These are phyloP conservation scores for Meliscaeva auricollis DNA, from an alignment of 2,888 invertebrate species.

Conservation along the genomic window DNA sequence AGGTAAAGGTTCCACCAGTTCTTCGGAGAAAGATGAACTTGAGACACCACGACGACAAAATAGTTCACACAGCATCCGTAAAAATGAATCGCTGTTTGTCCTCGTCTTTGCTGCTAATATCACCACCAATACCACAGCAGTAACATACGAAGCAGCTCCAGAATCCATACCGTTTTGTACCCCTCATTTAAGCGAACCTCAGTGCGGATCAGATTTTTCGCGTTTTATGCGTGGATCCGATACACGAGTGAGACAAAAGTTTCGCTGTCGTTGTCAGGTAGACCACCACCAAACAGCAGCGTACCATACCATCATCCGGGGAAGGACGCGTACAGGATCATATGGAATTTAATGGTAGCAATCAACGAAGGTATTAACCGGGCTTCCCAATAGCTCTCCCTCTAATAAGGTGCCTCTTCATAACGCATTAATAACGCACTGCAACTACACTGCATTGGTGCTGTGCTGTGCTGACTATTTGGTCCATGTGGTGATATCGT, in stretches of 20 bases:
- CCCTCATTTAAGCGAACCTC: slow-evolving; percentile 52
- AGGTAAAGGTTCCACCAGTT: slow-evolving; percentile 52
- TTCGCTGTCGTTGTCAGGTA: slow-evolving; percentile 46
- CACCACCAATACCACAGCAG: slow-evolving; percentile 1
- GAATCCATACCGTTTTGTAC: slow-evolving; percentile 31
- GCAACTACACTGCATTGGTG: no score
- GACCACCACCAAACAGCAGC: slow-evolving; percentile 40
- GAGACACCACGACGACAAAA: slow-evolving; percentile 73
- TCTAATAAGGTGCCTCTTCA: slow-evolving; percentile 76
- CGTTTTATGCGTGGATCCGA: slow-evolving; percentile 74
- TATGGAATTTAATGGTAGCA: slow-evolving; percentile 73
- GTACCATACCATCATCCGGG: slow-evolving; percentile 4
- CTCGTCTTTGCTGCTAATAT: background rate
- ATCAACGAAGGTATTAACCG: slow-evolving; percentile 70
- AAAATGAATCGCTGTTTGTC: slow-evolving; percentile 44
- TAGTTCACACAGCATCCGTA: slow-evolving; percentile 73
- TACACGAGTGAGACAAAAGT: slow-evolving; percentile 41
- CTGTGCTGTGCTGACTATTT: slow-evolving; percentile 35
- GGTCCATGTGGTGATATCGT: slow-evolving; percentile 45
- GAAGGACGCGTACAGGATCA: slow-evolving; percentile 36
- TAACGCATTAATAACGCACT: slow-evolving; percentile 75
- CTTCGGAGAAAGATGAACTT: slow-evolving; percentile 68
- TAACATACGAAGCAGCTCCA: no score
- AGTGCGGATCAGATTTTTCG: slow-evolving; percentile 54
- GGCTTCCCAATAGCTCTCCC: slow-evolving; percentile 64